A percentile compares a stretch with the other conserved stretches of the same genome.
Conservation (phyloP, 2,888 invertebrate genomes). For the Orgyia antiqua region DNA sequence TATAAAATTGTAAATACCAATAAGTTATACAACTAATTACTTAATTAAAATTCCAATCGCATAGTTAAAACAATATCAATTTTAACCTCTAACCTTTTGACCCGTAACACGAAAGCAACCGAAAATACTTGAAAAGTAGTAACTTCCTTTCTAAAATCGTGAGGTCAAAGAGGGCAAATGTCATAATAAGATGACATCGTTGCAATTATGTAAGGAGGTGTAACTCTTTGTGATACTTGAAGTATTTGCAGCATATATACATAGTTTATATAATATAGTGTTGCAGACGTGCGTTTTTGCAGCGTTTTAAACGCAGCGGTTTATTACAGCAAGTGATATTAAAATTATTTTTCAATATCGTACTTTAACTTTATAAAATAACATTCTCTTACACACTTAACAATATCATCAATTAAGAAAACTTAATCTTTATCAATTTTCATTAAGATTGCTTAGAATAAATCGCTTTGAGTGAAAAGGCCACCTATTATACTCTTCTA, state of each 20-base stretch:
- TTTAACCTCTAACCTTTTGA: conserved; percentile 2
- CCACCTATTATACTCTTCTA: too few relatives aligned
- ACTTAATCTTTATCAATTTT: too few relatives aligned
- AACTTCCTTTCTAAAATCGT: conserved; percentile 9
- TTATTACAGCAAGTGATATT: background rate
- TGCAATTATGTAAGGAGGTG: conserved; percentile 12
- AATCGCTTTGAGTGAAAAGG: too few relatives aligned
- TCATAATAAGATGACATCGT: conserved; percentile 21
- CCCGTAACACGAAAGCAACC: background rate
- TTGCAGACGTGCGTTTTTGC: conserved; percentile 5
- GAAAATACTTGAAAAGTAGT: conserved; percentile 2
- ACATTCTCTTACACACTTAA: too few relatives aligned
- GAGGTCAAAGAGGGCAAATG: conserved; percentile 17
- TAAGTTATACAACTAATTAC: too few relatives aligned
- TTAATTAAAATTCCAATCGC: background rate
- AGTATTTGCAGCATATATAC: conserved; percentile 5
- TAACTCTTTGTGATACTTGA: conserved; percentile 12
- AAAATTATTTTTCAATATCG: background rate
- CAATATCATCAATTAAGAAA: too few relatives aligned
- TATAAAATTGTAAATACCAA: too few relatives aligned
- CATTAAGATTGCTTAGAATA: too few relatives aligned
- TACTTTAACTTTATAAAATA: too few relatives aligned
- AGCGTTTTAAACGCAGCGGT: conserved; percentile 4
- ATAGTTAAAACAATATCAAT: conserved; percentile 1
- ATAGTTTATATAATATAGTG: conserved; percentile 9